phyloP scores from a whole-genome alignment of 1,140 invertebrate species.

The Saccostrea glomerata region DNA sequence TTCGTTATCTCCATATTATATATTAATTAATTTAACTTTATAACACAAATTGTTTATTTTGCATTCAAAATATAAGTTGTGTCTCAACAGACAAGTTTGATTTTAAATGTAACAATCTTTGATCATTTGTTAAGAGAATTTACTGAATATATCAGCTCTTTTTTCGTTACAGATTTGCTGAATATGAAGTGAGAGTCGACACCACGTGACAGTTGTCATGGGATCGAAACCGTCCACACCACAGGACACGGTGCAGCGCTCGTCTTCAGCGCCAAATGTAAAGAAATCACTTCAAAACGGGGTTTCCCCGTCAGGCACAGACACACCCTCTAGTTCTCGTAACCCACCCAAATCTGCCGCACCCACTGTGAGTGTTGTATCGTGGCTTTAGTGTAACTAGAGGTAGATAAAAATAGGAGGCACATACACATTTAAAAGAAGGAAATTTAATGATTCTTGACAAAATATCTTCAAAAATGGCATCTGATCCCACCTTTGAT shows the following conservation, averaged over 20 bases:
- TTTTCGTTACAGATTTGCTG: neutral
- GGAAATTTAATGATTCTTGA: too few relatives aligned
- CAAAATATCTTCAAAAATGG: too few relatives aligned
- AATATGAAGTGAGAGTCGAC: neutral
- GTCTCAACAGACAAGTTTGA: too few relatives aligned
- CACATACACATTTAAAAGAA: too few relatives aligned
- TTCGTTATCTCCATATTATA: too few relatives aligned
- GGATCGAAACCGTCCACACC: slow-evolving; percentile 9
- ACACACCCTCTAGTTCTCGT: slow-evolving; percentile 11
- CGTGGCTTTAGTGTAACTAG: neutral
- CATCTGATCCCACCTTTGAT: too few relatives aligned
- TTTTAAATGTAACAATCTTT: too few relatives aligned
- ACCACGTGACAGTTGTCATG: slow-evolving; percentile 21
- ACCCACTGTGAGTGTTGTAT: slow-evolving; percentile 20
- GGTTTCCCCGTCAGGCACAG: neutral
- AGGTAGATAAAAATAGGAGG: neutral
- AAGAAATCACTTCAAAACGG: slow-evolving; percentile 3
- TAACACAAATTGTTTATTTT: too few relatives aligned
- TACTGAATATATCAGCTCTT: too few relatives aligned
- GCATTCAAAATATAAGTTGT: too few relatives aligned
- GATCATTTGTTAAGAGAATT: too few relatives aligned
- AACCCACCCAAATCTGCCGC: slow-evolving; percentile 25
- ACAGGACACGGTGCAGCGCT: neutral
- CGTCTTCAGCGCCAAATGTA: slow-evolving; percentile 11
- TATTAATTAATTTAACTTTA: too few relatives aligned